phyloP scores from a whole-genome alignment of 2,888 invertebrate species.

The Dryadula phaetusa region DNA sequence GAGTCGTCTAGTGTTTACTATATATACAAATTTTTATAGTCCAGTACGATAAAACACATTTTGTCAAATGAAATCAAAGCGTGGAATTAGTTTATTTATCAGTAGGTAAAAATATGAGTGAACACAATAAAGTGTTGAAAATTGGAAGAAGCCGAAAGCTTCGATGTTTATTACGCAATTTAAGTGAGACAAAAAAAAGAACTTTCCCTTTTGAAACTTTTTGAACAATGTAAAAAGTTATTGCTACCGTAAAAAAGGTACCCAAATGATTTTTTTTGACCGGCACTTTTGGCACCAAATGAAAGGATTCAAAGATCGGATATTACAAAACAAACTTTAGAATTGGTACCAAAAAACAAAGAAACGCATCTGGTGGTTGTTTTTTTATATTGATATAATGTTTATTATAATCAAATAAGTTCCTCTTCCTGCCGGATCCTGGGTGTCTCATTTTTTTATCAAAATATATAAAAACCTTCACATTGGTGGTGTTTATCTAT shows the following conservation, averaged over 20 bases:
- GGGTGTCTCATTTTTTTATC: conserved; percentile 70
- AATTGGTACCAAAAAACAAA: conserved; percentile 65
- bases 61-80: background rate
- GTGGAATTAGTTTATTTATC: background rate
- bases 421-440: conserved; percentile 81
- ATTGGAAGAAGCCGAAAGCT: conserved; percentile 36
- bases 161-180: conserved; percentile 39
- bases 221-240: conserved; percentile 55
- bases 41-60: no score
- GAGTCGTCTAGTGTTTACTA: no score
- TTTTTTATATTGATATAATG: conserved; percentile 69
- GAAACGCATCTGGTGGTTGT: conserved; percentile 72
- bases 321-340: conserved; percentile 73
- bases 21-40: background rate
- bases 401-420: conserved; percentile 83
- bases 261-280: conserved; percentile 46
- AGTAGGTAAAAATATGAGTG: background rate
- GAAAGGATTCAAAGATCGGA: conserved; percentile 66
- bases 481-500: conserved; percentile 37
- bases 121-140: conserved; percentile 12
- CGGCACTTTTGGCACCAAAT: conserved; percentile 52
- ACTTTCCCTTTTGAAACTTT: conserved; percentile 71
- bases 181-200: conserved; percentile 46
- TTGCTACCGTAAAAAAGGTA: conserved; percentile 60
- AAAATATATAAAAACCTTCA: conserved; percentile 54